Percentiles rank a stretch among this genome's conserved stretches.
Conservation (phyloP, 2,797 vertebrate species). For the Perodicticus potto region DNA sequence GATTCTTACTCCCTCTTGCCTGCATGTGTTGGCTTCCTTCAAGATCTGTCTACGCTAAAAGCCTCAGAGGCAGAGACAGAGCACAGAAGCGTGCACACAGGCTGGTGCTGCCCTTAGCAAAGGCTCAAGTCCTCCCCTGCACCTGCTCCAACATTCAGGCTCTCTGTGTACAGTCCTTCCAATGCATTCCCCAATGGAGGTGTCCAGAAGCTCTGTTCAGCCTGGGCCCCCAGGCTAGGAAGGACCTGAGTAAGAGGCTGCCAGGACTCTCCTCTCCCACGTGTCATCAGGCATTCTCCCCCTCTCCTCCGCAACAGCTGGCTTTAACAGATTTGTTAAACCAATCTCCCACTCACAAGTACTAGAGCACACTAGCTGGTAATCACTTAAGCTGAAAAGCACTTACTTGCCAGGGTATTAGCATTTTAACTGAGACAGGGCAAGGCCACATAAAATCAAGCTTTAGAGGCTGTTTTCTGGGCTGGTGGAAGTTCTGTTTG, state of each 20-base stretch:
- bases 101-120: not conserved
- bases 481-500: not conserved
- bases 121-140: not conserved
- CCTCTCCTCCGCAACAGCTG: constrained; percentile 59
- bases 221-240: not conserved
- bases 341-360: constrained; percentile 19
- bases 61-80: not conserved
- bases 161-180: not conserved
- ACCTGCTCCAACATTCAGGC: not conserved
- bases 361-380: not conserved
- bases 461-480: not conserved
- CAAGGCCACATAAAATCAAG: not conserved
- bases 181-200: not conserved
- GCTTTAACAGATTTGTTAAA: constrained; percentile 40
- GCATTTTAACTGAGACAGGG: constrained; percentile 47
- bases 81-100: not conserved
- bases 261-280: not conserved
- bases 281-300: not conserved
- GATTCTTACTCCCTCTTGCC: not conserved
- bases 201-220: not conserved
- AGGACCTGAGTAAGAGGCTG: not conserved
- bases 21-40: not conserved
- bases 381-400: constrained; percentile 75
- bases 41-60: not conserved
- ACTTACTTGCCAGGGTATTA: constrained; percentile 27